Evolutionary conservation across 2,113 vertebrate species (phyloP).

Genomic region (Podarcis cretensis): DNA sequence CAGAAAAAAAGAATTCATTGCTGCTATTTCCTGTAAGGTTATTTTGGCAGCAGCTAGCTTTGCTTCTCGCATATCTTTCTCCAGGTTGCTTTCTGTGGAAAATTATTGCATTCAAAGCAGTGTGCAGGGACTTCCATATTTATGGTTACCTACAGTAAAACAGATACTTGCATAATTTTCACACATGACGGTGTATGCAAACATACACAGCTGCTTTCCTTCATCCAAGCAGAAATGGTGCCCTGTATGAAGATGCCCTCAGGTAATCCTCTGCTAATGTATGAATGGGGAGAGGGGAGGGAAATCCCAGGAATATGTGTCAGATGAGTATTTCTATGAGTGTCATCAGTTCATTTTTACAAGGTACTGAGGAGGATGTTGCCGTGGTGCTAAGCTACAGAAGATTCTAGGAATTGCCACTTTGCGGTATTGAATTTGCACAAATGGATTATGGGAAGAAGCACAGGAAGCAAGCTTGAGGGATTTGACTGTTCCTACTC

Average conservation of each 20-base stretch:
- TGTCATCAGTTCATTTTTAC: background rate
- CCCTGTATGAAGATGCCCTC: background rate
- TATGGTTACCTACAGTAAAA: background rate
- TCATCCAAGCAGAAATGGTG: background rate
- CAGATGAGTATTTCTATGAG: background rate
- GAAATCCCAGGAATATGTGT: background rate
- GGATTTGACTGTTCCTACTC: slow-evolving; percentile 32
- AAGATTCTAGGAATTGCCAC: background rate
- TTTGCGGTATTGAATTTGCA: background rate
- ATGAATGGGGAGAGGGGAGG: background rate
- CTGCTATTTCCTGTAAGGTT: background rate
- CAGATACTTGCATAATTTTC: background rate
- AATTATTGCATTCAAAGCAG: background rate
- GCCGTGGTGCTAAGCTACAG: background rate
- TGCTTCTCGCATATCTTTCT: background rate
- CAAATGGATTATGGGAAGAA: background rate
- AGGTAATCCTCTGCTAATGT: background rate
- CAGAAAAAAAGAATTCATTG: background rate
- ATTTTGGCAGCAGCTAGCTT: background rate
- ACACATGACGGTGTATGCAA: background rate
- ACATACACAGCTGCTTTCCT: background rate
- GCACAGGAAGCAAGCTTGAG: background rate
- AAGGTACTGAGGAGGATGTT: background rate
- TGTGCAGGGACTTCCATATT: background rate
- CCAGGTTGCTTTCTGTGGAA: background rate